phyloP scores from a whole-genome alignment of 2,113 vertebrate genomes.

The Dermatemys mawii region DNA sequence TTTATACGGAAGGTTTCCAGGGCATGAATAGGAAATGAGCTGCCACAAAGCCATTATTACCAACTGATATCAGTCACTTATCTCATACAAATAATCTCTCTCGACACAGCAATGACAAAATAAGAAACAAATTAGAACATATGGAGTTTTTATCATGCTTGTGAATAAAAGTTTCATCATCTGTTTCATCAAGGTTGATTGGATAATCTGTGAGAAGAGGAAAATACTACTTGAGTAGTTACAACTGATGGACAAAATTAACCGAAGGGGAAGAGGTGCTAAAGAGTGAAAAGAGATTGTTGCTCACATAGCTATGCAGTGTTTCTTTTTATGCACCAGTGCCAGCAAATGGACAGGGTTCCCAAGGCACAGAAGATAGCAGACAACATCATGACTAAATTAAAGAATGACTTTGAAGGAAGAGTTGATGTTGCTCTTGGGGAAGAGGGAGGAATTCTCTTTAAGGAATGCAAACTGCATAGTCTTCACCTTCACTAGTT shows the following conservation, averaged over 20 bases:
- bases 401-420: not conserved
- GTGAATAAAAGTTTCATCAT: not conserved
- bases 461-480: not conserved
- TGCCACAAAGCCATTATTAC: not conserved
- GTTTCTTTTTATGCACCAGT: not conserved
- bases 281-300: slow-evolving; percentile 14
- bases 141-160: not conserved
- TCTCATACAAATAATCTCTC: not conserved
- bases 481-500: not conserved
- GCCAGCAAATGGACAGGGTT: not conserved
- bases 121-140: not conserved
- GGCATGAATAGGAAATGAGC: not conserved
- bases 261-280: slow-evolving; percentile 23
- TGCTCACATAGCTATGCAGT: slow-evolving; percentile 27
- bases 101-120: not conserved
- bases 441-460: accelerated
- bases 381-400: not conserved
- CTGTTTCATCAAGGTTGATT: not conserved
- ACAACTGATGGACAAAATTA: slow-evolving; percentile 70
- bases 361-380: not conserved
- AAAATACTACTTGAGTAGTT: slow-evolving; percentile 22
- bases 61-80: not conserved
- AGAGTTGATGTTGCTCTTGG: slow-evolving; percentile 9
- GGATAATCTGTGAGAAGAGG: not conserved
- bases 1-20: slow-evolving; percentile 42